Conservation (phyloP, 2,797 vertebrate genomes). For the Acanthurus tractus region DNA sequence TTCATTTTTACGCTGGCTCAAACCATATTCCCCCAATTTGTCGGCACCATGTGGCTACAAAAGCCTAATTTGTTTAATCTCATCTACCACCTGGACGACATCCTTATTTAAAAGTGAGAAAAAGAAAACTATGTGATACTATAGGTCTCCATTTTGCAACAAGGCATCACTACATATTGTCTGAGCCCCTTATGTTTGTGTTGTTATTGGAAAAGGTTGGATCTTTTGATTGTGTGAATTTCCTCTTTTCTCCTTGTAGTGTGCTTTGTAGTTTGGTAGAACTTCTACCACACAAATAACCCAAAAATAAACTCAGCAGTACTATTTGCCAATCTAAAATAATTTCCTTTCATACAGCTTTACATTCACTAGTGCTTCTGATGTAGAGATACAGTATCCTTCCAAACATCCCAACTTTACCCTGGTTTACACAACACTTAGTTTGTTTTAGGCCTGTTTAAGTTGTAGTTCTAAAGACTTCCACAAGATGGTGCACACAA, state of each 20-base stretch:
- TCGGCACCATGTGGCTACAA: constrained; percentile 52
- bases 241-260: background rate
- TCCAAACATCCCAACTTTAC: background rate
- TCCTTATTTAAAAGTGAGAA: constrained; percentile 21
- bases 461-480: constrained; percentile 58
- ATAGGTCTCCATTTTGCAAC: background rate
- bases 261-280: background rate
- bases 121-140: constrained; percentile 1
- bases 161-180: background rate
- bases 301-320: background rate
- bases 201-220: background rate
- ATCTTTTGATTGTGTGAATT: background rate
- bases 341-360: background rate
- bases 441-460: background rate
- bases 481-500: constrained; percentile 79
- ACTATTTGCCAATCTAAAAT: background rate
- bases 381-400: background rate
- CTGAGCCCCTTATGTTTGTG: background rate
- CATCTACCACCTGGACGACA: constrained; percentile 39
- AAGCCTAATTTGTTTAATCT: constrained; percentile 53
- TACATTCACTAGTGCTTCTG: background rate
- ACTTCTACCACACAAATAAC: background rate
- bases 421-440: background rate
- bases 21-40: constrained; percentile 45
- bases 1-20: constrained; percentile 54